These are phyloP conservation scores for Diuraphis noxia DNA, from an alignment of 1,140 invertebrate species.

Conservation along the genomic window DNA sequence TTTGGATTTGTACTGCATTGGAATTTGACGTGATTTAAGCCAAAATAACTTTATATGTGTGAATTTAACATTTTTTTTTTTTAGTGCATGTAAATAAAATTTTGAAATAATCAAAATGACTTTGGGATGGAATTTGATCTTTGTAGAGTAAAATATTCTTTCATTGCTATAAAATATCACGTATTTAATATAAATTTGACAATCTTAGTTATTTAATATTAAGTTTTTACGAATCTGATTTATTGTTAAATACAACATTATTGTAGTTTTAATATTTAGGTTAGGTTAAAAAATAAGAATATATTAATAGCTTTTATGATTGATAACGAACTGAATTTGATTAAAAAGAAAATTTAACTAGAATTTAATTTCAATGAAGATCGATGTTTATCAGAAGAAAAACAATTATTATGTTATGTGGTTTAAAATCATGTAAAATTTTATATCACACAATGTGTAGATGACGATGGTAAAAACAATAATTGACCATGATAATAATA, in stretches of 20 bases:
- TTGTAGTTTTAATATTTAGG: background rate
- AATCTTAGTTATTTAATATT: background rate
- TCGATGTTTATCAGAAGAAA: background rate
- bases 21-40: background rate
- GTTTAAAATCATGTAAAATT: no score
- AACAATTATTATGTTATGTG: no score
- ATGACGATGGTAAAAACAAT: no score
- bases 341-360: background rate
- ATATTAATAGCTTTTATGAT: background rate
- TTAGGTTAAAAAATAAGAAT: background rate
- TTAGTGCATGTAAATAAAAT: no score
- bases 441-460: no score
- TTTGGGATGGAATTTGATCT: background rate
- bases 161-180: background rate
- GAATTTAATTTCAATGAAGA: background rate
- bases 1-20: background rate
- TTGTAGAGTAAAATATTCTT: background rate
- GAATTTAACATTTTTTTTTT: background rate
- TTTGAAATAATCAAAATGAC: background rate
- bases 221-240: no score
- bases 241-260: background rate
- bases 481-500: no score
- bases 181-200: background rate
- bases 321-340: no score
- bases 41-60: background rate